A percentile compares a stretch with the other conserved stretches of the same genome.
Conservation (phyloP, 2,888 invertebrate species). For the Drosophila kuntzei region DNA sequence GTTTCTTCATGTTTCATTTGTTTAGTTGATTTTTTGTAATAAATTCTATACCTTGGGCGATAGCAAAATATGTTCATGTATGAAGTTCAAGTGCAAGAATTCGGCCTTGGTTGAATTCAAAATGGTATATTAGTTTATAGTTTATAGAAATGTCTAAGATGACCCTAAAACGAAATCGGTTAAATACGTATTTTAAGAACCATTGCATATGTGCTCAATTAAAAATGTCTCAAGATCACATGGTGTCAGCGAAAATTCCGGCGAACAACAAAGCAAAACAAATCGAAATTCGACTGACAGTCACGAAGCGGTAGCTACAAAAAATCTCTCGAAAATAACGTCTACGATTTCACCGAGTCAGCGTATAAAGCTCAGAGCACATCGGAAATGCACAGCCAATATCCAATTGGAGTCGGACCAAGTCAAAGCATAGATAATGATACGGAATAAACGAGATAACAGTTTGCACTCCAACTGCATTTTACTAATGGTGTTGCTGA, state of each 20-base stretch:
- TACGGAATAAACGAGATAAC: constrained; percentile 29
- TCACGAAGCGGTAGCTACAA: constrained; percentile 59
- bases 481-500: constrained; percentile 34
- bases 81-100: constrained; percentile 70
- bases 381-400: constrained; percentile 48
- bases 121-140: constrained; percentile 17
- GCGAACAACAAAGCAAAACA: constrained; percentile 62
- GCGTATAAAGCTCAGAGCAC: constrained; percentile 62
- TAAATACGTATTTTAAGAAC: constrained; percentile 26
- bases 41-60: constrained; percentile 44
- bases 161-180: constrained; percentile 46
- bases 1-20: constrained; percentile 27
- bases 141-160: constrained; percentile 25
- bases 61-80: constrained; percentile 33
- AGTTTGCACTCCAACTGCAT: constrained; percentile 15
- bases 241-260: constrained; percentile 72
- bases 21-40: constrained; percentile 68
- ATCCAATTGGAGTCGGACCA: constrained; percentile 27
- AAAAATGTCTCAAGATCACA: constrained; percentile 76
- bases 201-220: constrained; percentile 59
- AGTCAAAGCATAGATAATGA: constrained; percentile 50
- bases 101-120: constrained; percentile 51
- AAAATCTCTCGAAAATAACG: constrained; percentile 38
- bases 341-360: constrained; percentile 74
- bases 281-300: constrained; percentile 72